A percentile compares a stretch with the other conserved stretches of the same genome.
These are phyloP conservation scores for Liolophura sinensis DNA, from an alignment of 1,140 invertebrate genomes.

Conservation along the genomic window DNA sequence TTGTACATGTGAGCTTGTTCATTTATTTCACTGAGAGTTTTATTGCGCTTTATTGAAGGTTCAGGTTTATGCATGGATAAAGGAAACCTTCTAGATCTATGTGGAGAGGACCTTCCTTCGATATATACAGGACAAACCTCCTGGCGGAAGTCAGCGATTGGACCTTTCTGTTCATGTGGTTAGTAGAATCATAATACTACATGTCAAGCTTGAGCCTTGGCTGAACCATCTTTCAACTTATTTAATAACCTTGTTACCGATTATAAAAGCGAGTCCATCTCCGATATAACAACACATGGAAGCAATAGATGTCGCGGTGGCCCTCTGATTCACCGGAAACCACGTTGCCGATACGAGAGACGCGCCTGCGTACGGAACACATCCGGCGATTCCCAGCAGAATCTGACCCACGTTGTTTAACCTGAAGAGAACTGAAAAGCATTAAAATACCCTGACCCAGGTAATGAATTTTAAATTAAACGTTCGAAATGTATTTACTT, in stretches of 20 bases:
- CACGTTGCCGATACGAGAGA: constrained; percentile 43
- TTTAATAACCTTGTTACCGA: constrained; percentile 65
- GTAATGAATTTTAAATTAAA: background rate
- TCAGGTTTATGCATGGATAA: too few species aligned
- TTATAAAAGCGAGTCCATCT: constrained; percentile 32
- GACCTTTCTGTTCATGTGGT: too few species aligned
- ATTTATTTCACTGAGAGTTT: too few species aligned
- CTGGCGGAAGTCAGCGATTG: too few species aligned
- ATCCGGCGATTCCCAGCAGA: constrained; percentile 50
- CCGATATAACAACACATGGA: constrained; percentile 38
- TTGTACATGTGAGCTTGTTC: too few species aligned
- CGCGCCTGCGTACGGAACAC: constrained; percentile 42
- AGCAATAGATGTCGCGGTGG: constrained; percentile 46
- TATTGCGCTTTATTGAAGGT: too few species aligned
- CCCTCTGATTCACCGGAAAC: constrained; percentile 47
- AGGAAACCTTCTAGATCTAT: too few species aligned
- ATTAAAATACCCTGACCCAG: background rate
- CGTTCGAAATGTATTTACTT: background rate
- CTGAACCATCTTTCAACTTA: background rate
- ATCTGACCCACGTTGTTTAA: constrained; percentile 35
- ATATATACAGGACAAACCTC: too few species aligned
- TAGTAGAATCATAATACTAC: too few species aligned
- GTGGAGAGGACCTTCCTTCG: too few species aligned
- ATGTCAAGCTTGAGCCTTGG: background rate
- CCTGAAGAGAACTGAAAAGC: constrained; percentile 24